Evolutionary conservation across 2,888 invertebrate genomes (phyloP).

Genomic region (Drosophila imparisetae): DNA sequence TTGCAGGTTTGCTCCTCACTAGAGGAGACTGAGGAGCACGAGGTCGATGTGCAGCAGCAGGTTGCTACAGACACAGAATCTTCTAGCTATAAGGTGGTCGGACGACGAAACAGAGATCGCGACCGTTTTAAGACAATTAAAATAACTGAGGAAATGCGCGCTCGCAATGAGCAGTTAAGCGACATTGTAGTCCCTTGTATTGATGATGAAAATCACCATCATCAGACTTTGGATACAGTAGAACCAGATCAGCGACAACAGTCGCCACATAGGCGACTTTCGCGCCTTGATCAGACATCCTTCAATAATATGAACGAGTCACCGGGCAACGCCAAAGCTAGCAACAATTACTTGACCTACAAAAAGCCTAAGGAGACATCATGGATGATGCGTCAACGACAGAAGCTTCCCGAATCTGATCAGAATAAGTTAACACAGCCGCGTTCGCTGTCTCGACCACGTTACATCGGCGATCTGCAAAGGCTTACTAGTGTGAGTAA

Average conservation of each 20-base stretch:
- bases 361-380: slow-evolving; percentile 82
- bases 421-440: slow-evolving; percentile 48
- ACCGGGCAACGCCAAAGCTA: slow-evolving; percentile 13
- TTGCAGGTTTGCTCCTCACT: slow-evolving; percentile 23
- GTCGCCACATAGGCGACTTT: slow-evolving; percentile 62
- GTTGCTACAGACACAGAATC: slow-evolving; percentile 57
- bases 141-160: slow-evolving; percentile 78
- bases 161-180: slow-evolving; percentile 61
- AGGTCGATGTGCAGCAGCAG: slow-evolving; percentile 11
- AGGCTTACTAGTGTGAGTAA: slow-evolving; percentile 80
- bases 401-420: slow-evolving; percentile 23
- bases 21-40: slow-evolving; percentile 42
- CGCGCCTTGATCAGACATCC: slow-evolving; percentile 72
- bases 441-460: slow-evolving; percentile 83
- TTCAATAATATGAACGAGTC: slow-evolving; percentile 58
- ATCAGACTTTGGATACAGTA: not conserved
- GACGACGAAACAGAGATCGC: slow-evolving; percentile 82
- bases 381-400: slow-evolving; percentile 33
- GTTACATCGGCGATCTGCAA: slow-evolving; percentile 82
- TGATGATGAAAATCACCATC: slow-evolving; percentile 70
- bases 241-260: slow-evolving; percentile 22
- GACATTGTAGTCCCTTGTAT: slow-evolving; percentile 84
- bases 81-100: slow-evolving; percentile 61
- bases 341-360: slow-evolving; percentile 80
- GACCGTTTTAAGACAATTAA: slow-evolving; percentile 85